Conservation (phyloP, 2,113 vertebrate genomes). For the Mixornis gularis region DNA sequence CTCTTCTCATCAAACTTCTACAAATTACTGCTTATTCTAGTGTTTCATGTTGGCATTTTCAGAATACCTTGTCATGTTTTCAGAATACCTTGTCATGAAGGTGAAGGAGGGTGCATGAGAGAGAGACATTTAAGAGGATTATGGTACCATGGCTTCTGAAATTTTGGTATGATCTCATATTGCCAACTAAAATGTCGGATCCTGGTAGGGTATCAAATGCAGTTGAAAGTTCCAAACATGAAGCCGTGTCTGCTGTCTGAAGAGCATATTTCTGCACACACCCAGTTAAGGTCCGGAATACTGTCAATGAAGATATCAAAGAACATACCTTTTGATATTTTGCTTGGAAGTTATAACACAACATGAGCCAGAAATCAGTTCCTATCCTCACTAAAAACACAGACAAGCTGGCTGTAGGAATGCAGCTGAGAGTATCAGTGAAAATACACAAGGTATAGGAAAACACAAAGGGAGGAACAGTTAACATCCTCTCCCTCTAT, state of each 20-base stretch:
- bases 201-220: neutral
- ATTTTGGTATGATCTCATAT: neutral
- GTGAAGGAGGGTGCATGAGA: neutral
- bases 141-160: neutral
- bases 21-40: neutral
- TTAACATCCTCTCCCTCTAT: slow-evolving; percentile 8
- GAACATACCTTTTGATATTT: slow-evolving; percentile 37
- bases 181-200: neutral
- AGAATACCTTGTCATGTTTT: neutral
- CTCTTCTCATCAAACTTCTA: neutral
- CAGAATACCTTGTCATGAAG: neutral
- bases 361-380: slow-evolving; percentile 5
- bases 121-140: neutral
- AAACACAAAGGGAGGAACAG: slow-evolving; percentile 17
- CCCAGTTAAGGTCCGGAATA: slow-evolving; percentile 12
- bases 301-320: slow-evolving; percentile 39
- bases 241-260: neutral
- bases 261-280: neutral
- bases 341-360: slow-evolving; percentile 29
- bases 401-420: slow-evolving; percentile 31
- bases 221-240: neutral
- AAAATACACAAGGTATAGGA: slow-evolving; percentile 17
- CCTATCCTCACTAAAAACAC: neutral
- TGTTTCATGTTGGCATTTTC: neutral
- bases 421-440: neutral